These are phyloP conservation scores for Hippasteria phrygiana DNA, from an alignment of 53 echinoderm and acorn worm genomes.

Conservation along the genomic window DNA sequence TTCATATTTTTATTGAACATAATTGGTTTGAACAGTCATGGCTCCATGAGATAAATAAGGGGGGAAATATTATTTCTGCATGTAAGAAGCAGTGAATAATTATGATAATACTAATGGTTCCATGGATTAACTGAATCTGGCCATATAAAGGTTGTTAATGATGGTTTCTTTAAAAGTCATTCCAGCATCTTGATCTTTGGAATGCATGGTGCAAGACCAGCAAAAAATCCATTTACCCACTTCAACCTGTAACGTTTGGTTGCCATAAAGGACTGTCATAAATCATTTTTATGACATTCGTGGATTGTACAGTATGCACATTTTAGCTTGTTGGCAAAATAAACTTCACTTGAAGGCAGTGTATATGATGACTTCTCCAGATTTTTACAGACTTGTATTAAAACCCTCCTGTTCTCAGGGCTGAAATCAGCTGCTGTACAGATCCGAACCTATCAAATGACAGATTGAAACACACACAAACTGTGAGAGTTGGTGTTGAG, in stretches of 20 bases:
- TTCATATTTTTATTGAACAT: too few relatives aligned
- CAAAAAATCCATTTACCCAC: neutral
- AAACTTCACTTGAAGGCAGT: too few relatives aligned
- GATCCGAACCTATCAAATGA: too few relatives aligned
- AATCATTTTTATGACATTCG: neutral
- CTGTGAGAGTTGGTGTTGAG: too few relatives aligned
- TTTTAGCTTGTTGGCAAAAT: too few relatives aligned
- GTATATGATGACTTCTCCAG: too few relatives aligned
- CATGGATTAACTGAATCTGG: neutral
- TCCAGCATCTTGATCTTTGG: slow-evolving; percentile 27
- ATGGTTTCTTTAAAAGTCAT: neutral
- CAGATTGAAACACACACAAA: too few relatives aligned
- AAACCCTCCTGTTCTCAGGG: too few relatives aligned
- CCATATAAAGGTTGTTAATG: neutral
- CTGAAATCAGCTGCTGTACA: too few relatives aligned
- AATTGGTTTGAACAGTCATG: too few relatives aligned
- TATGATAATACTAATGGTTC: neutral
- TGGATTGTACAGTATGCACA: too few relatives aligned
- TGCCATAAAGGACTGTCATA: neutral
- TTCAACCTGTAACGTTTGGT: neutral
- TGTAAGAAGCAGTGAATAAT: neutral
- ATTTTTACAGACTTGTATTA: too few relatives aligned
- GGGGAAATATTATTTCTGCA: neutral
- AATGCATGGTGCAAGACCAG: neutral
- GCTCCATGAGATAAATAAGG: neutral